Evolutionary conservation across 2,113 vertebrate species (phyloP).

Genomic region (Petrocephalus zakoni): DNA sequence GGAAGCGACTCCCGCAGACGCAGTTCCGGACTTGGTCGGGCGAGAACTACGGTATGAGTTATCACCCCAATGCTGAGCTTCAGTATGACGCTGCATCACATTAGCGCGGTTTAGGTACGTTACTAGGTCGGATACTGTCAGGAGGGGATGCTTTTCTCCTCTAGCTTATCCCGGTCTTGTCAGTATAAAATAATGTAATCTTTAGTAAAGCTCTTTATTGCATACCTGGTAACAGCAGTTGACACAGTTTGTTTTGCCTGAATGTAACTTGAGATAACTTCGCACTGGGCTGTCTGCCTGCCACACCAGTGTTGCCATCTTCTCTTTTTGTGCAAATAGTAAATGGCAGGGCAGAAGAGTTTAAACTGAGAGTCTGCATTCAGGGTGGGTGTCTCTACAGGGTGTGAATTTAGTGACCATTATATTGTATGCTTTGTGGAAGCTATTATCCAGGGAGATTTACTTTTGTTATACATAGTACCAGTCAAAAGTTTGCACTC

Average conservation of each 20-base stretch:
- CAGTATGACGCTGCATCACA: background rate
- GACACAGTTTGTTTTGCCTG: background rate
- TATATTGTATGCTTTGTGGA: background rate
- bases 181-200: background rate
- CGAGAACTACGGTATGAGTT: conserved; percentile 14
- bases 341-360: background rate
- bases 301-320: background rate
- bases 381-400: background rate
- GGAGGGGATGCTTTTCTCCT: background rate
- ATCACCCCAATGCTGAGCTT: background rate
- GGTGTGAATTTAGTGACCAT: background rate
- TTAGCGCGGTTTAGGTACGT: background rate
- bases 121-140: background rate
- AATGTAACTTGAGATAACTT: background rate
- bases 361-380: background rate
- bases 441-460: background rate
- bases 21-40: conserved; percentile 14
- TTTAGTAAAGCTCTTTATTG: background rate
- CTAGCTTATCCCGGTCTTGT: too few species aligned
- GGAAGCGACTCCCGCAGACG: conserved; percentile 15
- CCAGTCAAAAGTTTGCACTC: background rate
- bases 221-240: background rate
- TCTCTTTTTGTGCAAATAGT: background rate
- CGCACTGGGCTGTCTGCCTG: background rate
- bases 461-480: background rate